Conservation (phyloP, 2,888 invertebrate species). For the Plusia festucae region DNA sequence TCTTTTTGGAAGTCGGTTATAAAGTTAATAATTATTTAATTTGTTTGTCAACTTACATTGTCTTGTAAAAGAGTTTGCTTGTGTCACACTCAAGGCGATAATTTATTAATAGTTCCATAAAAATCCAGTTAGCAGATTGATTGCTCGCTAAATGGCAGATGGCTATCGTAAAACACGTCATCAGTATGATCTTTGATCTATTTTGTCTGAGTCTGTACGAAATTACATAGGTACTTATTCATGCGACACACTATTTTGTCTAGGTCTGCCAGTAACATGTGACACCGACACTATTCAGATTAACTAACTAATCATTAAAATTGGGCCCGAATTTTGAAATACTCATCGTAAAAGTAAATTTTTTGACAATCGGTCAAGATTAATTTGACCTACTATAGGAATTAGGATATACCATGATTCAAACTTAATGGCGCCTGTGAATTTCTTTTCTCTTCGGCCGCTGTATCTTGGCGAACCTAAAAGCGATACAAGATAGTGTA, state of each 20-base stretch:
- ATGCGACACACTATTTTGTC: constrained; percentile 28
- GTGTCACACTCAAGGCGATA: constrained; percentile 26
- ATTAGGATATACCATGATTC: too few species aligned
- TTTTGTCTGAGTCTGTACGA: too few species aligned
- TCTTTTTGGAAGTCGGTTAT: too few species aligned
- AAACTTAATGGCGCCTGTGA: too few species aligned
- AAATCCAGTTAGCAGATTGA: constrained; percentile 60
- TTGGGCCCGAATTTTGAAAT: neutral
- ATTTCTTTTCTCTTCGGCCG: too few species aligned
- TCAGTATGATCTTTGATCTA: constrained; percentile 60
- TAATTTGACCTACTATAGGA: too few species aligned
- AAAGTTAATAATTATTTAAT: neutral
- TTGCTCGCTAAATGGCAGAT: constrained; percentile 70
- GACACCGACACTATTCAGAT: too few species aligned
- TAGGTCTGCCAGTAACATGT: too few species aligned
- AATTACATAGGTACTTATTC: too few species aligned
- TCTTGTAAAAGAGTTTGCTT: constrained; percentile 11
- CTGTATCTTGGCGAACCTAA: too few species aligned
- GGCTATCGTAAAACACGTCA: constrained; percentile 72
- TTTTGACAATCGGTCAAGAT: neutral
- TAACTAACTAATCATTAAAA: constrained; percentile 16
- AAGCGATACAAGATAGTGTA: too few species aligned
- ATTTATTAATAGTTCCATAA: constrained; percentile 61
- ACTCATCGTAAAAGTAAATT: neutral
- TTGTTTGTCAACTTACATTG: neutral